Evolutionary conservation across 1,140 invertebrate species (phyloP), one percentile per base, ranked within the genome.

Genomic region (Brachionus calyciflorus): DNA sequence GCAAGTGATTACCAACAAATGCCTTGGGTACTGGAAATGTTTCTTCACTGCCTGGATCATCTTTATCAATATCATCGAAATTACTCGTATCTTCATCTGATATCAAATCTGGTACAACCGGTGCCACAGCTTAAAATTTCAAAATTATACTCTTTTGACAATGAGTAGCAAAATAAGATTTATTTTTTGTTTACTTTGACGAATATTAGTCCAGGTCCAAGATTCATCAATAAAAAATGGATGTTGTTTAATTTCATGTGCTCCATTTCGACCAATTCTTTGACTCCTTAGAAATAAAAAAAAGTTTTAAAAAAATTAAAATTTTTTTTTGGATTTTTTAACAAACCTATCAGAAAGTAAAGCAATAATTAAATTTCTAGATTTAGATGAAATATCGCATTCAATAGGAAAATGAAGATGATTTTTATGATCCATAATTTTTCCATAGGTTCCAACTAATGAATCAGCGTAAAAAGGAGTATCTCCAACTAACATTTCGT

Each of bases 381-480:
- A 65, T 70, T 78, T 68, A 37, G 49, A 51, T 26, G 28, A 76
- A 5, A 69, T 17, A 19, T 77, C 60, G 14, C 12, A 53, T 55
- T 99, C 96, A 80, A 92, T 89, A 28, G 96, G 96, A 85, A 99
- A 99, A 79, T 90, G 89, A 2, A 99, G 86, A 14, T 94, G 94
- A 82, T 96, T 97, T 83, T 94, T 91, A 83, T 98, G 93, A 83
- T 98, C 94, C 95, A 98, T 98, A 80, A 99, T 99, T 86, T 97
- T 98, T 24, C 93, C 93, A 84, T 99, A 99, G 10, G 96, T 99
- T 37, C 93, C 94, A 40, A 98, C 92, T 75, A 99, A 88, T 60
- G 94, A 97, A 81, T 99, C 96, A 1, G 96, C 95, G 87, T 96
- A 99, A 86, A 99, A 99, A 3, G 96, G 96, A 3, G 96, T 95